Conservation (phyloP, 2,797 vertebrate genomes). For the Miichthys miiuy region DNA sequence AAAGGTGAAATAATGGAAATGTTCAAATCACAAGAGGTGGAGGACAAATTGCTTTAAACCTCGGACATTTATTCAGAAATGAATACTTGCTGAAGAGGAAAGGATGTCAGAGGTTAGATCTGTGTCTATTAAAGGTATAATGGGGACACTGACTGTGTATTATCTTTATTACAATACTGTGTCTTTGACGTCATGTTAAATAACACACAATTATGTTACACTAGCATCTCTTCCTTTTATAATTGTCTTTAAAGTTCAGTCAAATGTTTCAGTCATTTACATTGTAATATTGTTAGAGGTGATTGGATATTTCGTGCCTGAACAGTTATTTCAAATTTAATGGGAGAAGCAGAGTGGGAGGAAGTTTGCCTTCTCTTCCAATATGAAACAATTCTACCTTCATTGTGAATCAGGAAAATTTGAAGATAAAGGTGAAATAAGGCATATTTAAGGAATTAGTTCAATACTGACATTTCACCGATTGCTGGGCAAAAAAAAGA, state of each 20-base stretch:
- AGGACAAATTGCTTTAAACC: conserved; percentile 34
- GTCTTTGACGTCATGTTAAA: conserved; percentile 49
- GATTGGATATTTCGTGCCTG: conserved; percentile 38
- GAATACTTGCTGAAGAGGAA: conserved; percentile 28
- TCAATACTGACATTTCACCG: conserved; percentile 18
- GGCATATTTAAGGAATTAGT: conserved; percentile 22
- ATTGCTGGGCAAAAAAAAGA: not conserved
- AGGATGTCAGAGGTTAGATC: conserved; percentile 59
- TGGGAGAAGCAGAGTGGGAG: conserved; percentile 23
- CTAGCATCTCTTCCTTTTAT: conserved; percentile 3
- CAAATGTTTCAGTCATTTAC: conserved; percentile 3
- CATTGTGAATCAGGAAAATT: conserved; percentile 42
- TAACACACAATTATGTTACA: conserved; percentile 20
- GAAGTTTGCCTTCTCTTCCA: conserved; percentile 32
- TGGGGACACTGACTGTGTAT: conserved; percentile 27
- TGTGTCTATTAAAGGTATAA: conserved; percentile 36
- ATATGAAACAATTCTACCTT: conserved; percentile 43
- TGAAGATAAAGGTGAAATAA: conserved; percentile 42
- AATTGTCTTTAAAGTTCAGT: conserved; percentile 20
- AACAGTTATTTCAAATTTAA: conserved; percentile 22
- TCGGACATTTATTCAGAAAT: conserved; percentile 55
- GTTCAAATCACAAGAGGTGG: conserved; percentile 37
- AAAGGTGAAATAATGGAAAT: conserved; percentile 44
- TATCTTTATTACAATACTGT: conserved; percentile 26
- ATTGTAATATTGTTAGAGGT: conserved; percentile 13